These are phyloP conservation scores for Semnornis frantzii DNA, from an alignment of 2,113 vertebrate species.

Conservation along the genomic window DNA sequence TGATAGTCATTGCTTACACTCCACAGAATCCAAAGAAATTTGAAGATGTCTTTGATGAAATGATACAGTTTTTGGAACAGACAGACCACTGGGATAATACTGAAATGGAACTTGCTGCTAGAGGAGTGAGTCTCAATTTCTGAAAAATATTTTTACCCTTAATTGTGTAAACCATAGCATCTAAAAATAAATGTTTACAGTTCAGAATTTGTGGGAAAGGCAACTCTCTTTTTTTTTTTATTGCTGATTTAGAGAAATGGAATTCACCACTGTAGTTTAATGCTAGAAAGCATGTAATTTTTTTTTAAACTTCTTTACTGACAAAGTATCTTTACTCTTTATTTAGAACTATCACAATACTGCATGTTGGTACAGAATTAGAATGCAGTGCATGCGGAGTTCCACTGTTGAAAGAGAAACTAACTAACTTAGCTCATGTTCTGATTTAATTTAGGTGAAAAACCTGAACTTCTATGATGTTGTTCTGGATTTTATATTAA, in stretches of 20 bases:
- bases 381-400: background rate
- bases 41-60: constrained; percentile 95
- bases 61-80: constrained; percentile 92
- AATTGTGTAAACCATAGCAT: background rate
- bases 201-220: constrained; percentile 13
- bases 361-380: background rate
- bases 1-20: background rate
- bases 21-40: constrained; percentile 93
- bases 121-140: constrained; percentile 82
- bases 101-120: constrained; percentile 88
- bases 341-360: background rate
- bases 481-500: constrained; percentile 95
- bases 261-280: background rate
- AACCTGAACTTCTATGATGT: constrained; percentile 97
- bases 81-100: constrained; percentile 92
- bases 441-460: constrained; percentile 83
- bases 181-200: background rate
- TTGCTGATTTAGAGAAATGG: constrained; percentile 10
- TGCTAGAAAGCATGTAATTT: background rate
- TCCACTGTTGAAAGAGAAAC: constrained; percentile 8
- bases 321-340: background rate
- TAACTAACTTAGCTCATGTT: constrained; percentile 33
- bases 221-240: background rate
- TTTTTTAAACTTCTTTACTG: background rate
- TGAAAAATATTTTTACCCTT: background rate